Conservation (phyloP, 2,797 vertebrate species). For the Florisuga fusca region DNA sequence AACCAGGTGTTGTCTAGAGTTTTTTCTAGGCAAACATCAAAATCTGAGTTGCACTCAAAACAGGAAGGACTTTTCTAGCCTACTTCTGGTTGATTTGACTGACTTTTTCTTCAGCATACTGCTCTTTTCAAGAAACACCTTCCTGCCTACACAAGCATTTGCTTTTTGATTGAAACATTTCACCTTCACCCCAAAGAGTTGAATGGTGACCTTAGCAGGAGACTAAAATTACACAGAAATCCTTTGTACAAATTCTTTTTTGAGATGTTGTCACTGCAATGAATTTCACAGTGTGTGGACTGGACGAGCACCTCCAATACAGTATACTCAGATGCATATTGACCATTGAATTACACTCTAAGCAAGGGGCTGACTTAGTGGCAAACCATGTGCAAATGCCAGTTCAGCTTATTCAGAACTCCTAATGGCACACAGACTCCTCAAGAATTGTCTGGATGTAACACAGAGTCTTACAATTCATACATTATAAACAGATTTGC, state of each 20-base stretch:
- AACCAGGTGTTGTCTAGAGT: conserved; percentile 15
- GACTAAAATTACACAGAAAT: not conserved
- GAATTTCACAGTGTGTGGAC: not conserved
- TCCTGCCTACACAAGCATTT: not conserved
- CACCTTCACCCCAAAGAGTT: not conserved
- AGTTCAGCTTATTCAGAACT: not conserved
- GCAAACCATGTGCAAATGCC: not conserved
- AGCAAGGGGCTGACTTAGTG: not conserved
- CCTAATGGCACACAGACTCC: not conserved
- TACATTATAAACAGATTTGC: not conserved
- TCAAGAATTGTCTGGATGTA: not conserved
- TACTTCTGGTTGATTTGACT: not conserved
- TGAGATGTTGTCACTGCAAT: not conserved
- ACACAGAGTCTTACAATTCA: not conserved
- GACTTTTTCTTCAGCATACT: not conserved
- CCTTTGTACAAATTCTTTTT: not conserved
- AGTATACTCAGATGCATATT: not conserved
- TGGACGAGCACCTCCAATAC: not conserved
- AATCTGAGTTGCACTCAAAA: not conserved
- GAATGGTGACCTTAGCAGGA: not conserved
- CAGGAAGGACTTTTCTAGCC: conserved; percentile 13
- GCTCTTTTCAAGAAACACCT: not conserved
- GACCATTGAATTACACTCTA: not conserved
- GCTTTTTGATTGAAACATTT: not conserved
- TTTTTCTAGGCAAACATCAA: conserved; percentile 25